Conservation (phyloP, 1,140 invertebrate genomes). For the Camponotus floridanus region DNA sequence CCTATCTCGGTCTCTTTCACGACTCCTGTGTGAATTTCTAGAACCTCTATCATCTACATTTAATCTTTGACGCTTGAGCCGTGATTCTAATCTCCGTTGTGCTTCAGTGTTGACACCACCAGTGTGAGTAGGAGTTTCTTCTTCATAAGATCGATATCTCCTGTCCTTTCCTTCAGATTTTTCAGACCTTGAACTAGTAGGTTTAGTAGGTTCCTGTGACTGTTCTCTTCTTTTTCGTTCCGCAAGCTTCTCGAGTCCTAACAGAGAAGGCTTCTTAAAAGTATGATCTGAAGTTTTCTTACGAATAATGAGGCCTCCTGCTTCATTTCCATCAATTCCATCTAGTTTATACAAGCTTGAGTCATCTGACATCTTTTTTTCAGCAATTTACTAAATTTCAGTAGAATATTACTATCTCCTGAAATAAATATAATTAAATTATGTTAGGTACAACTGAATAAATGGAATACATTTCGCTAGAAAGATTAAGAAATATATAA, state of each 20-base stretch:
- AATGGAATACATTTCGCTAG: not conserved
- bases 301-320: conserved; percentile 94
- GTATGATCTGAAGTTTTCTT: conserved; percentile 90
- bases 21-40: conserved; percentile 72
- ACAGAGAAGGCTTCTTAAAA: conserved; percentile 94
- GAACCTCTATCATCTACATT: conserved; percentile 78
- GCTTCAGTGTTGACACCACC: conserved; percentile 95
- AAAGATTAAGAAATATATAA: not conserved
- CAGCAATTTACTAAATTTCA: not conserved
- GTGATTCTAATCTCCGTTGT: conserved; percentile 89
- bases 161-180: conserved; percentile 85
- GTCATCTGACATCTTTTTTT: conserved; percentile 75
- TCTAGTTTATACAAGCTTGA: conserved; percentile 93
- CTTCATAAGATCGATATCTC: conserved; percentile 91
- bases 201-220: conserved; percentile 71
- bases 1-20: conserved; percentile 77
- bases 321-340: conserved; percentile 90
- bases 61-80: conserved; percentile 88
- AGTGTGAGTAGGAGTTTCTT: conserved; percentile 97
- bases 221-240: conserved; percentile 90
- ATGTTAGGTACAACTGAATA: not conserved
- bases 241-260: conserved; percentile 96
- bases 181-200: conserved; percentile 76
- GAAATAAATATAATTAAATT: conserved; percentile 7
- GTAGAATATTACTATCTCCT: conserved; percentile 11